A percentile compares a stretch with the other conserved stretches of the same genome.
Conservation (phyloP, 35 echinoderm and acorn worm genomes). For the Hemicentrotus pulcherrimus region DNA sequence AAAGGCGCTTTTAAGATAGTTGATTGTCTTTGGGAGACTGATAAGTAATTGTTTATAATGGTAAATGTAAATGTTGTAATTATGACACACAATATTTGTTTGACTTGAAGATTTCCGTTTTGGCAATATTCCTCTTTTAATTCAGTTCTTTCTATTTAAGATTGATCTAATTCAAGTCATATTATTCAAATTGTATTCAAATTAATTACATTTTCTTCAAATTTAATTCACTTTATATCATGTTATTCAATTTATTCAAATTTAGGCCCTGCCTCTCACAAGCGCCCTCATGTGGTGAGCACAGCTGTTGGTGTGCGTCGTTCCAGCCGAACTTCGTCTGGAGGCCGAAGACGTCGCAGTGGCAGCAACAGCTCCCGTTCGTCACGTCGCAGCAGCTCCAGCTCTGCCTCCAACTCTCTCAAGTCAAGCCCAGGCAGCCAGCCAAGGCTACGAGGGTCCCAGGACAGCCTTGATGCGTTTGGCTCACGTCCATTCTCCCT, state of each 20-base stretch:
- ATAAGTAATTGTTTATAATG: too few species aligned
- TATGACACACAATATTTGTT: too few species aligned
- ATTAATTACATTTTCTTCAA: background rate
- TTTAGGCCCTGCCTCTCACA: constrained; percentile 48
- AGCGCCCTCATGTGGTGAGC: constrained; percentile 90
- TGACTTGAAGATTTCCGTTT: too few species aligned
- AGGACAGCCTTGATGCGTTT: constrained; percentile 86
- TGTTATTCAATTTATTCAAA: background rate
- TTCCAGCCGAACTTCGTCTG: constrained; percentile 67
- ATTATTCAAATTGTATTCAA: background rate
- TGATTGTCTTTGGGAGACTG: too few species aligned
- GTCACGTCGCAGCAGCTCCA: constrained; percentile 77
- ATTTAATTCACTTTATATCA: background rate
- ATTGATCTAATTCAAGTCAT: background rate
- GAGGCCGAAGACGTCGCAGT: constrained; percentile 77
- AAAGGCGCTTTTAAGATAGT: too few species aligned
- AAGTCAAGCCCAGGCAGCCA: constrained; percentile 93
- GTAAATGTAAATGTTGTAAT: too few species aligned
- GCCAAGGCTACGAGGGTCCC: constrained; percentile 74
- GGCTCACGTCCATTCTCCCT: constrained; percentile 70
- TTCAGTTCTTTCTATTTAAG: too few species aligned
- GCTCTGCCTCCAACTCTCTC: constrained; percentile 88
- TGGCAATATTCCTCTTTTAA: too few species aligned
- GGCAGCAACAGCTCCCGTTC: constrained; percentile 91
- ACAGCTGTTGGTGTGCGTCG: constrained; percentile 80